Conservation (phyloP, 2,113 vertebrate species). For the Propithecus coquereli region DNA sequence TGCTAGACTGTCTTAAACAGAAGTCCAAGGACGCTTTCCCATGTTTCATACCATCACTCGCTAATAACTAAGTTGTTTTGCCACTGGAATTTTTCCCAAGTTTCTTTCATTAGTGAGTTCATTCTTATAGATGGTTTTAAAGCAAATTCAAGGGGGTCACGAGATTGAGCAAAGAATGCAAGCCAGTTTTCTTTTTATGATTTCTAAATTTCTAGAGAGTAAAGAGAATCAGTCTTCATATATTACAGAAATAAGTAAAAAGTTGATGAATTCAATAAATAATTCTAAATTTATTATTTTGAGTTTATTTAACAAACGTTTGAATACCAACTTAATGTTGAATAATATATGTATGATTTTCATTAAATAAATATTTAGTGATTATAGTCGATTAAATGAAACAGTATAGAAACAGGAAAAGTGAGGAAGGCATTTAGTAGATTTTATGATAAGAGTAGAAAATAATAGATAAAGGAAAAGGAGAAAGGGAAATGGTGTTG, state of each 20-base stretch:
- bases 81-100: not conserved
- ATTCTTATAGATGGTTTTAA: slow-evolving; percentile 42
- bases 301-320: slow-evolving; percentile 39
- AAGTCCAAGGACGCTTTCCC: not conserved
- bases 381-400: not conserved
- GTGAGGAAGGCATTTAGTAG: not conserved
- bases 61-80: not conserved
- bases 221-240: not conserved
- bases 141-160: slow-evolving; percentile 21
- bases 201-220: slow-evolving; percentile 18
- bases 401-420: not conserved
- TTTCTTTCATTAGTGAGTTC: slow-evolving; percentile 24
- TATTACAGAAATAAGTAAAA: not conserved
- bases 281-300: not conserved
- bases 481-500: not conserved
- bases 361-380: slow-evolving; percentile 40
- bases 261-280: slow-evolving; percentile 41
- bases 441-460: slow-evolving; percentile 14
- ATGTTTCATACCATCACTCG: not conserved
- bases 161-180: not conserved
- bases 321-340: not conserved
- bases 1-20: not conserved
- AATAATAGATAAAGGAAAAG: not conserved
- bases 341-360: not conserved
- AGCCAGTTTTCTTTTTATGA: slow-evolving; percentile 8